These are phyloP conservation scores for Leptinotarsa defecta DNA, from an alignment of 1,140 invertebrate species.

Conservation along the genomic window DNA sequence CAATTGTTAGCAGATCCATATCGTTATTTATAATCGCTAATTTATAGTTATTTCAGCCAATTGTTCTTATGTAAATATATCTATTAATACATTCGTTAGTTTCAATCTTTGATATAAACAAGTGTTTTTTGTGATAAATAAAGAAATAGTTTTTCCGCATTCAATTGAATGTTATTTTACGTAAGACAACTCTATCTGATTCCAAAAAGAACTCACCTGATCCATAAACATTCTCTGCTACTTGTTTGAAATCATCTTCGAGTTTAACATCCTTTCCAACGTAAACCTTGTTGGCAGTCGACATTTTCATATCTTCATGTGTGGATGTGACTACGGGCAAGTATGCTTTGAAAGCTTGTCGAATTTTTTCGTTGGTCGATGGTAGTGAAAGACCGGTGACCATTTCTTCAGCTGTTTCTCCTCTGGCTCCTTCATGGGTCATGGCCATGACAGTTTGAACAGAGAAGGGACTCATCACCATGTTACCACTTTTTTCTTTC, in stretches of 20 bases:
- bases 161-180: too few species aligned
- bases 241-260: slow-evolving; percentile 18
- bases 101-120: too few species aligned
- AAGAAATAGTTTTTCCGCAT: too few species aligned
- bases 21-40: too few species aligned
- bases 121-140: too few species aligned
- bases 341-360: slow-evolving; percentile 8
- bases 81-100: too few species aligned
- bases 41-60: too few species aligned
- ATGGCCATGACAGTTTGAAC: slow-evolving; percentile 18
- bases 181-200: too few species aligned
- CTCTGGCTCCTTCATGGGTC: slow-evolving; percentile 15
- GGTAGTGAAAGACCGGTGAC: background rate
- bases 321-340: background rate
- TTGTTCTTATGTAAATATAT: too few species aligned
- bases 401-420: background rate
- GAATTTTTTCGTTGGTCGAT: slow-evolving; percentile 1
- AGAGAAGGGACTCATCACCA: slow-evolving; percentile 19
- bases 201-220: slow-evolving; percentile 52
- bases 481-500: slow-evolving; percentile 11
- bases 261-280: slow-evolving; percentile 7
- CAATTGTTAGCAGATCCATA: too few species aligned
- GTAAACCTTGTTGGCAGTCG: slow-evolving; percentile 17
- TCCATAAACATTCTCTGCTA: slow-evolving; percentile 29
- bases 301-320: background rate